phyloP scores from a whole-genome alignment of 2,888 invertebrate genomes.

The Zeuzera pyrina region DNA sequence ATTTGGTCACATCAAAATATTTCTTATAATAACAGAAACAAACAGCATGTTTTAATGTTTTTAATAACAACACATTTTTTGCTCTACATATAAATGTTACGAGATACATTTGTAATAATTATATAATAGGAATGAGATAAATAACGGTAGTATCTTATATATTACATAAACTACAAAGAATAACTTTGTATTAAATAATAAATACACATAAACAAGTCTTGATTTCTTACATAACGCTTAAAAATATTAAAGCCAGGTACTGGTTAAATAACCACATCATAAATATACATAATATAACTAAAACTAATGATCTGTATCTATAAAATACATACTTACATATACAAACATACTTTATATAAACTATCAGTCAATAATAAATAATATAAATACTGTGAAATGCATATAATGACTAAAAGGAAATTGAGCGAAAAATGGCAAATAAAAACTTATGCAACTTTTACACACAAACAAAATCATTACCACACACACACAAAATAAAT shows the following conservation, averaged over 20 bases:
- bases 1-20: no score
- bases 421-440: constrained; percentile 22
- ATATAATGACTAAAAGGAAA: constrained; percentile 27
- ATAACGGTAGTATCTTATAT: constrained; percentile 3
- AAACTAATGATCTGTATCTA: constrained; percentile 10
- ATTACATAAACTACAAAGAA: constrained; percentile 4
- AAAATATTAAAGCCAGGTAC: constrained; percentile 61
- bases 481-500: constrained; percentile 34
- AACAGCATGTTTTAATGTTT: no score
- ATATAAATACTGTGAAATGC: constrained; percentile 28
- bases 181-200: constrained; percentile 14
- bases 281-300: constrained; percentile 19
- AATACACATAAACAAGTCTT: constrained; percentile 14
- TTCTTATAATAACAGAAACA: no score
- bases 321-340: constrained; percentile 16
- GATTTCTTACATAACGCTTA: constrained; percentile 37
- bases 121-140: constrained; percentile 6
- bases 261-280: constrained; percentile 23
- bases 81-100: no score
- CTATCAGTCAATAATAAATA: constrained; percentile 15
- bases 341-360: constrained; percentile 22
- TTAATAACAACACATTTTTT: no score
- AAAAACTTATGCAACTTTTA: constrained; percentile 25
- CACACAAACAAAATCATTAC: constrained; percentile 45
- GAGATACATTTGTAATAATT: no score